These are phyloP conservation scores for Nymphalis polychloros DNA, from an alignment of 2,888 invertebrate genomes.

Conservation along the genomic window DNA sequence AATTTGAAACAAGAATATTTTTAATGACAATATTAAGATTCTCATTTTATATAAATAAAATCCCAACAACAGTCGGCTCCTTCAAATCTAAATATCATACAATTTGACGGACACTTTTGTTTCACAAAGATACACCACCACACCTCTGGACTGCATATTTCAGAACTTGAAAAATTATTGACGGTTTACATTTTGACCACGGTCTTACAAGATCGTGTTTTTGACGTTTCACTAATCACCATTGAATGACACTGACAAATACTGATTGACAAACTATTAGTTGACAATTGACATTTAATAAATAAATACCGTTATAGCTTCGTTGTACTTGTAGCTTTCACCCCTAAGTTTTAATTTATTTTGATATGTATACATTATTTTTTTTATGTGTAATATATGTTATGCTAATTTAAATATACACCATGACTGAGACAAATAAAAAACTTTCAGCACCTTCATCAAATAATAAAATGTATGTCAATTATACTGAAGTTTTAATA, in stretches of 20 bases:
- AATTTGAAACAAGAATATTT: no score
- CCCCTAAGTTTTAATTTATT: not conserved
- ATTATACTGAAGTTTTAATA: not conserved
- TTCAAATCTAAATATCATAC: no score
- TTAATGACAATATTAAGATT: no score
- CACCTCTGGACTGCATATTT: no score
- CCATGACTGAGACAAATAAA: not conserved
- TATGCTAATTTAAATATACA: not conserved
- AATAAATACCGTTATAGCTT: not conserved
- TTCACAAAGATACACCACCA: no score
- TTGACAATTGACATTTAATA: not conserved
- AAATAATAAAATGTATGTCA: constrained; percentile 20
- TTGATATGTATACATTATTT: not conserved
- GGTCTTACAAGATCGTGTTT: no score
- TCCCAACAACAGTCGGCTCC: no score
- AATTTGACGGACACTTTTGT: no score
- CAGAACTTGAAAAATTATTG: no score
- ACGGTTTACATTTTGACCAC: no score
- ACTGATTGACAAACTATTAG: not conserved
- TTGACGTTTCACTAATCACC: no score
- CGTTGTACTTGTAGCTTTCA: not conserved
- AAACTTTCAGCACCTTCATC: not conserved
- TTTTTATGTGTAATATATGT: not conserved
- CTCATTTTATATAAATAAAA: no score
- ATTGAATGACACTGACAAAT: not conserved